phyloP scores from a whole-genome alignment of 2,888 invertebrate species.

The Andrena bucephala region DNA sequence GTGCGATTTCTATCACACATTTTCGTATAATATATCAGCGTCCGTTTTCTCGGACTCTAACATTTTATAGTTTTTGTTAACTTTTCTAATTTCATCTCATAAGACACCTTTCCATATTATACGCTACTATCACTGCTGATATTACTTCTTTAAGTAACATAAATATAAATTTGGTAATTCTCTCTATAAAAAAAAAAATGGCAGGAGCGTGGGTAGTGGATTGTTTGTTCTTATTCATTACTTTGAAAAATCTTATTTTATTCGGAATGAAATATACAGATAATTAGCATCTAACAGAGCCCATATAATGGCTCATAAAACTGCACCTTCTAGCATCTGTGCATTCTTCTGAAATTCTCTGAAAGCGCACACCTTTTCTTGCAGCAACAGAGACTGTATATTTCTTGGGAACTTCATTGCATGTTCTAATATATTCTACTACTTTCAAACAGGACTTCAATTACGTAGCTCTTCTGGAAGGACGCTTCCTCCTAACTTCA shows the following conservation, averaged over 20 bases:
- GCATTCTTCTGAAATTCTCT: constrained; percentile 72
- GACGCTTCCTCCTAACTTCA: constrained; percentile 52
- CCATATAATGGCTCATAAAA: constrained; percentile 49
- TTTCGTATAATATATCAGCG: not conserved
- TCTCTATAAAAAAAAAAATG: not conserved
- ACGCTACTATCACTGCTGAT: not conserved
- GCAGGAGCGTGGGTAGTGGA: not conserved
- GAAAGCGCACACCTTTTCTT: constrained; percentile 72
- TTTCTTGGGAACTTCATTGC: constrained; percentile 71
- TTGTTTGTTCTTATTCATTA: constrained; percentile 27
- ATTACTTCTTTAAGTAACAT: constrained; percentile 5
- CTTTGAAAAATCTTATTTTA: constrained; percentile 10
- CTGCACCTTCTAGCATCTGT: constrained; percentile 67
- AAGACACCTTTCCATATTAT: not conserved
- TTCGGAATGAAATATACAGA: constrained; percentile 21
- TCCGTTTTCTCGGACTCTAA: not conserved
- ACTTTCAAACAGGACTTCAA: constrained; percentile 58
- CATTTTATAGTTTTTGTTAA: not conserved
- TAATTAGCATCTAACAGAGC: constrained; percentile 43
- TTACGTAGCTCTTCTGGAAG: constrained; percentile 53
- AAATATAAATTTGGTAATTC: not conserved
- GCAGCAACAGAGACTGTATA: constrained; percentile 66
- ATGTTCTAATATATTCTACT: constrained; percentile 70
- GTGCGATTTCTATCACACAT: not conserved
- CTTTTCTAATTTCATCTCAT: not conserved